A percentile compares a stretch with the other conserved stretches of the same genome.
phyloP scores from a whole-genome alignment of 1,140 invertebrate genomes.

The Pantala flavescens region DNA sequence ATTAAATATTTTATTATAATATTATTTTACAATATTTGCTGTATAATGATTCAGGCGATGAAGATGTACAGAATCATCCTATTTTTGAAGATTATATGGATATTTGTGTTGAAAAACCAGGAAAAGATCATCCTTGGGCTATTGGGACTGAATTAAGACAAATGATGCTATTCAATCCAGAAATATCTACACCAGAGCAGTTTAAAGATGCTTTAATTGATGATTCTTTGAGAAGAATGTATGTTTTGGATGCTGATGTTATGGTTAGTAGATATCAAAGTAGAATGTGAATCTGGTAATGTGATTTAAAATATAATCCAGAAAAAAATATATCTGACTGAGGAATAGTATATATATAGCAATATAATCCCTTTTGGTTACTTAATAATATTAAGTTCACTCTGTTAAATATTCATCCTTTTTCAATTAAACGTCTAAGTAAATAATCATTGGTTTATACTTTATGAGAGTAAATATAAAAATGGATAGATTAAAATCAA shows the following conservation, averaged over 20 bases:
- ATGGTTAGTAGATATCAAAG: constrained; percentile 23
- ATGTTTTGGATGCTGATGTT: constrained; percentile 26
- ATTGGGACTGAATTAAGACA: constrained; percentile 26
- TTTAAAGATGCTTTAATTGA: constrained; percentile 22
- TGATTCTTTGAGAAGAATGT: constrained; percentile 22
- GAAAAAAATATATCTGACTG: too few relatives aligned
- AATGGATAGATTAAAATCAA: too few relatives aligned
- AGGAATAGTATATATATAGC: too few relatives aligned
- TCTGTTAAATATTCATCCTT: too few relatives aligned
- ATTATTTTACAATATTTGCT: too few relatives aligned
- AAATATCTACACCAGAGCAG: constrained; percentile 18
- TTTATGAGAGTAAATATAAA: too few relatives aligned
- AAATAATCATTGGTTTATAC: too few relatives aligned
- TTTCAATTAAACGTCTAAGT: too few relatives aligned
- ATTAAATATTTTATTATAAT: too few relatives aligned
- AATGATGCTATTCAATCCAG: constrained; percentile 18
- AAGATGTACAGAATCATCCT: constrained; percentile 20
- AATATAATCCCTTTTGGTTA: too few relatives aligned
- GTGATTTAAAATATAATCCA: background rate
- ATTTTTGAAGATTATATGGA: constrained; percentile 21
- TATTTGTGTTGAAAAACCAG: constrained; percentile 20
- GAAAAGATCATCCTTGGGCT: constrained; percentile 22
- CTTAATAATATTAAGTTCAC: too few relatives aligned
- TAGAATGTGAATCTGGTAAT: background rate
- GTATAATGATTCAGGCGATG: constrained; percentile 21